Evolutionary conservation across 2,888 invertebrate genomes (phyloP).

Genomic region (Pyrrhia umbra): DNA sequence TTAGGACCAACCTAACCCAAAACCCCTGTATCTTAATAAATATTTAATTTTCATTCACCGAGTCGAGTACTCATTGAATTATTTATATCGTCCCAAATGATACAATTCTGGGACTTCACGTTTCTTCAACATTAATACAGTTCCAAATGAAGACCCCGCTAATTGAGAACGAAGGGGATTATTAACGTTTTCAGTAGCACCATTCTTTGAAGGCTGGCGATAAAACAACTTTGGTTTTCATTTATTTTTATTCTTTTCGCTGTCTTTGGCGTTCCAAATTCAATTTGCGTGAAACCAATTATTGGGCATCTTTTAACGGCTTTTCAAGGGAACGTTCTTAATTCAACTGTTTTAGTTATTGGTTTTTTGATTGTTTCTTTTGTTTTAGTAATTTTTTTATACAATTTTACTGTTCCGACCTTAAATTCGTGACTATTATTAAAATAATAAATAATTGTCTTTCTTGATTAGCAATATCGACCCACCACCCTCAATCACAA

Average conservation of each 20-base stretch:
- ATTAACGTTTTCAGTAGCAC: slow-evolving; percentile 38
- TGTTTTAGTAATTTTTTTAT: not conserved
- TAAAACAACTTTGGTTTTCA: slow-evolving; percentile 44
- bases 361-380: not conserved
- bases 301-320: slow-evolving; percentile 33
- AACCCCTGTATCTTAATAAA: slow-evolving; percentile 36
- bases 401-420: no score
- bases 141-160: slow-evolving; percentile 48
- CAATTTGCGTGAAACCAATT: slow-evolving; percentile 45
- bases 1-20: not conserved
- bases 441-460: no score
- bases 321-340: slow-evolving; percentile 5
- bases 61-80: slow-evolving; percentile 40
- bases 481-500: slow-evolving; percentile 21
- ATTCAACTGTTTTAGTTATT: slow-evolving; percentile 9
- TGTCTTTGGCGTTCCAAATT: slow-evolving; percentile 37
- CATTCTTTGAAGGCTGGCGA: slow-evolving; percentile 35
- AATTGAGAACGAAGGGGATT: slow-evolving; percentile 55
- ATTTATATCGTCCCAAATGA: slow-evolving; percentile 48
- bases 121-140: slow-evolving; percentile 42
- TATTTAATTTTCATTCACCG: slow-evolving; percentile 44
- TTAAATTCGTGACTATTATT: no score
- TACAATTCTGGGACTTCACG: slow-evolving; percentile 45
- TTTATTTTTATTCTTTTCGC: slow-evolving; percentile 51
- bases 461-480: slow-evolving; percentile 2